Evolutionary conservation across 1,140 invertebrate genomes (phyloP), one percentile per base, ranked within the genome.

Genomic region (Venustaconcha ellipsiformis): DNA sequence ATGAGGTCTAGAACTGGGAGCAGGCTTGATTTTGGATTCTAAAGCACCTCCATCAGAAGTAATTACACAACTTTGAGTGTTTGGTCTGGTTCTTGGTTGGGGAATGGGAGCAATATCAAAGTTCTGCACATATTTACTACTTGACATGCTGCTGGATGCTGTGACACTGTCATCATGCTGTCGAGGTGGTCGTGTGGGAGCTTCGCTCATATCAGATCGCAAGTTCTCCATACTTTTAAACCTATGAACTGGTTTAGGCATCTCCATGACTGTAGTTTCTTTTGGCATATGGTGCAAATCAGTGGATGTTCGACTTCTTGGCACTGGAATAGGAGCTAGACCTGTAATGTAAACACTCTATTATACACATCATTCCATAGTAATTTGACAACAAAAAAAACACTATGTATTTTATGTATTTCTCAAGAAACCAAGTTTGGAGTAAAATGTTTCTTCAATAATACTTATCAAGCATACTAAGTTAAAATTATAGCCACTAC

Each of bases 141-240:
- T 48, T 11, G 37, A 48, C 37, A 48, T 48, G 37, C 37, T 37
- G 11, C 20, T 56, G 23, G 59, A 37, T 72, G 15, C 67, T 58
- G 26, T 57, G 20, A 30, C 11, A 30, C 15, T 30, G 26, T 20
- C 20, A 14, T 63, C 68, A 55, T 58, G 65, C 15, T 58, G 65
- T n/a, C 62, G 70, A 48, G 60, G 23, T 18, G 67, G 67, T 60
- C 37, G 72, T 14, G 57, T 55, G 17, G 15, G 30, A 17, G 57
- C 15, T 5, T 18, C 48, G 1, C 6, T 48, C 11, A 23, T 23
- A 17, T 23, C 20, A 67, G 26, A 23, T 14, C 63, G n/a, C 8
- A 77, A 17, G 63, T 77, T 71, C 57, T 60, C 75, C 30, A 70
- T 66, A 72, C 75, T 77, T 13, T 77, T 70, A 2, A 71, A 66